Evolutionary conservation across 1,140 invertebrate genomes (phyloP), one percentile per base, ranked within the genome.

Genomic region (Sogatella furcifera): DNA sequence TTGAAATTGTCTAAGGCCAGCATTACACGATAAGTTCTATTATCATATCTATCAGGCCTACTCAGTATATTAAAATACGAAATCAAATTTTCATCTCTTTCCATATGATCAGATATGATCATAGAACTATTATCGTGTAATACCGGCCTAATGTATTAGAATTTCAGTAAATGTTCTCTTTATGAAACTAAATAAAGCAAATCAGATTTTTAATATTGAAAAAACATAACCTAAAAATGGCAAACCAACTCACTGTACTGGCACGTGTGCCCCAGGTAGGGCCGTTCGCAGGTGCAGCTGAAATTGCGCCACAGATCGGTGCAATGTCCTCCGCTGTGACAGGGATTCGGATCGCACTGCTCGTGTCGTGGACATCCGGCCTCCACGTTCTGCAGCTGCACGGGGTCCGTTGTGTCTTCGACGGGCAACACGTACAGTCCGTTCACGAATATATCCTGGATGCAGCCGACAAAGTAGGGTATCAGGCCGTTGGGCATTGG

Each of bases 241-340:
- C 2, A 6, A 28, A 6, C 6, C 24, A 42, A 76, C 81, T 80
- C 78, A 84, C 90, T 91, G 71, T 92, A 86, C 72, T 93, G 83
- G 71, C 94, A 98, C 1, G 82, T 88, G 61, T 83, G 79, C 5
- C 93, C 93, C 2, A 95, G 80, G 72, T 88, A 91, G 0, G 93
- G 93, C 61, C 93, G 76, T 49, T 85, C 81, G 72, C 94, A 97
- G 41, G 82, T 80, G 73, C 94, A 98, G 49, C 81, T 80, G 71
- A 88, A 95, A n/a, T 81, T 80, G 56, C 83, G 82, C 94, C 94
- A 97, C 59, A 88, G 78, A 76, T 97, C 94, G 0, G 85, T 86
- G 72, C 94, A 97, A 62, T 80, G 78, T 0, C 93, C 95, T 59
- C 84, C 85, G 60, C 89, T 89, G 66, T 84, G 81, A 71, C 94